Evolutionary conservation across 2,113 vertebrate genomes (phyloP).

Genomic region (Phaethornis superciliosus): DNA sequence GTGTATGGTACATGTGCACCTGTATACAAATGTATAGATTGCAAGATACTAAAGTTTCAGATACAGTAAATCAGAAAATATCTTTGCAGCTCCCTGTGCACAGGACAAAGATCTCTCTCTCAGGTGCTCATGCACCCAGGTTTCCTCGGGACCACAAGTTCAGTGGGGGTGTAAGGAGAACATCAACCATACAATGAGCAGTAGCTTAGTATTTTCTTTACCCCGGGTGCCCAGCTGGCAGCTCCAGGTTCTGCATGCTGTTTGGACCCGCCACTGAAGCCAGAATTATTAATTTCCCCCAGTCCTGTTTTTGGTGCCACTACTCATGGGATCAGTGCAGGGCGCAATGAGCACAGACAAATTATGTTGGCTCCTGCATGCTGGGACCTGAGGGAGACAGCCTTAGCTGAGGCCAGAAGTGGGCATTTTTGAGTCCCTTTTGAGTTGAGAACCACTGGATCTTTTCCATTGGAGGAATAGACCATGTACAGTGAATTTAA

Average conservation of each 20-base stretch:
- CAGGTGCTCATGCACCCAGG: not conserved
- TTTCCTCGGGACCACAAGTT: not conserved
- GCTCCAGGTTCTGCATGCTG: not conserved
- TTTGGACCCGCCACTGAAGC: not conserved
- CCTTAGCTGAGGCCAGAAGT: not conserved
- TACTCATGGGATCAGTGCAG: not conserved
- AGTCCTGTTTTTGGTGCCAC: not conserved
- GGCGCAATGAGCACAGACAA: accelerated
- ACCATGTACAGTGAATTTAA: not conserved
- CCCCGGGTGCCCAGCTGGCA: not conserved
- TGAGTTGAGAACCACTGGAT: not conserved
- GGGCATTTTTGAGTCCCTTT: not conserved
- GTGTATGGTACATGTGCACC: accelerated
- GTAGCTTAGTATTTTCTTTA: not conserved
- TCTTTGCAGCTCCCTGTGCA: not conserved
- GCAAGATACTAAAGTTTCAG: not conserved
- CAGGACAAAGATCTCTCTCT: not conserved
- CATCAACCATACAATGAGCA: not conserved
- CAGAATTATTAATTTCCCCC: not conserved
- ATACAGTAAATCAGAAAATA: not conserved
- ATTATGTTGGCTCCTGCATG: accelerated
- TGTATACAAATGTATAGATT: not conserved
- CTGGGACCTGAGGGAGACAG: not conserved
- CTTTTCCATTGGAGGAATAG: not conserved
- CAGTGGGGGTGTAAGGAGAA: accelerated